phyloP scores from a whole-genome alignment of 2,888 invertebrate genomes.

The Spilosoma lubricipeda region DNA sequence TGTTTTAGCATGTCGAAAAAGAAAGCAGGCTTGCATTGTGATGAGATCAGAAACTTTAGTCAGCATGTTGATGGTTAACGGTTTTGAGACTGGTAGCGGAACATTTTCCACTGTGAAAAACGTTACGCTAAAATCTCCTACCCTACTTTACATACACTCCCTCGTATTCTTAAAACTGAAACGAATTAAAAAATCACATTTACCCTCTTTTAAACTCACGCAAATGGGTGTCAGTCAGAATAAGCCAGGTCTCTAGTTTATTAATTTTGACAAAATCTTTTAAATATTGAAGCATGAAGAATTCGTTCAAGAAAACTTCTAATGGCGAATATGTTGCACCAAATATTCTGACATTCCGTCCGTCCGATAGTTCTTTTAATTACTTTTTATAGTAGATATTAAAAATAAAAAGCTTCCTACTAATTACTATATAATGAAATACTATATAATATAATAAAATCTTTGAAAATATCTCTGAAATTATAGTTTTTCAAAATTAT shows the following conservation, averaged over 20 bases:
- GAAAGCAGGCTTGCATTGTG: conserved; percentile 11
- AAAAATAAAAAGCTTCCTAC: background rate
- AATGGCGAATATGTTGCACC: background rate
- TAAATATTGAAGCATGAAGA: too few relatives aligned
- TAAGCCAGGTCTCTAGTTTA: background rate
- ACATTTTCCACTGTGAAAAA: background rate
- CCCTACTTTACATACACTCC: background rate
- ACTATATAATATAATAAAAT: too few relatives aligned
- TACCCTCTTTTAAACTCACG: too few relatives aligned
- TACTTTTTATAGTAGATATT: background rate
- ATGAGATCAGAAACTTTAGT: background rate
- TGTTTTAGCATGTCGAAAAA: conserved; percentile 22
- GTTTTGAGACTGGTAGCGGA: background rate
- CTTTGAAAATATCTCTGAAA: background rate
- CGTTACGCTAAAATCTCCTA: background rate
- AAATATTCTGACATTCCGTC: background rate
- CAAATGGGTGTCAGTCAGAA: too few relatives aligned
- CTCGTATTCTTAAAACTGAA: background rate
- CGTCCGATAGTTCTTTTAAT: too few relatives aligned
- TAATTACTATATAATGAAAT: too few relatives aligned
- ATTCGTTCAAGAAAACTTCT: too few relatives aligned
- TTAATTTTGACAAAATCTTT: too few relatives aligned
- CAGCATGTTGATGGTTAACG: background rate
- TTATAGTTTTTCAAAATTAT: conserved; percentile 8
- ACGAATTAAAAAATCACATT: too few relatives aligned